Evolutionary conservation across 2,797 vertebrate genomes (phyloP).

Genomic region (Coendou prehensilis): DNA sequence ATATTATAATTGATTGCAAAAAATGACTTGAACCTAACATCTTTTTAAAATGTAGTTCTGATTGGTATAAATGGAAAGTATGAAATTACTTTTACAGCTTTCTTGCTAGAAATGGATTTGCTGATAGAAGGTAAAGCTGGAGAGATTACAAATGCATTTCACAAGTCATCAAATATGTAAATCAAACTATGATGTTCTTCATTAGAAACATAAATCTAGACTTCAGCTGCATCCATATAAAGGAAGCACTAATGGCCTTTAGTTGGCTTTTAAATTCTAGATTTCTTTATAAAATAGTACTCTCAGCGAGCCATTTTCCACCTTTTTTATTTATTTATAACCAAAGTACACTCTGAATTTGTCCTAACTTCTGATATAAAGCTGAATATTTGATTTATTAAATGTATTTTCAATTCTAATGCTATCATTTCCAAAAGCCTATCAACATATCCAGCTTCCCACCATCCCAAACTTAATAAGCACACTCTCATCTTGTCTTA

Average conservation of each 20-base stretch:
- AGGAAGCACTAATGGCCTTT: not conserved
- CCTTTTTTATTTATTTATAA: not conserved
- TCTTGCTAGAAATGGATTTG: constrained; percentile 19
- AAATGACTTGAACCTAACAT: constrained; percentile 7
- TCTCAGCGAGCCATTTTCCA: not conserved
- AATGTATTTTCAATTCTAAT: constrained; percentile 54
- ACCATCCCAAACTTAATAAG: constrained; percentile 7
- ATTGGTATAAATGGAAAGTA: not conserved
- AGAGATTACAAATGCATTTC: constrained; percentile 48
- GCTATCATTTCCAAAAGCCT: not conserved
- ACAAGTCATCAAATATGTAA: constrained; percentile 43
- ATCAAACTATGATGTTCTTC: not conserved
- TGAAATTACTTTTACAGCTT: constrained; percentile 14
- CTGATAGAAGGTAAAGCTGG: not conserved
- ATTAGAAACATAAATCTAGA: constrained; percentile 18
- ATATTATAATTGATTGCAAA: constrained; percentile 31
- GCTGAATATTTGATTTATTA: constrained; percentile 55
- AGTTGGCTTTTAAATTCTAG: not conserved
- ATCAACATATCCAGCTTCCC: constrained; percentile 6
- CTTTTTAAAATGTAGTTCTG: not conserved
- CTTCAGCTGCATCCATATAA: constrained; percentile 1
- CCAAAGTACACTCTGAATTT: not conserved
- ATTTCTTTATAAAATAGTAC: constrained; percentile 21
- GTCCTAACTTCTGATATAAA: not conserved
- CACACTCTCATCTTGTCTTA: not conserved